Percentiles rank a stretch among this genome's conserved stretches.
Conservation (phyloP, 2,113 vertebrate species). For the Alaudala cheleensis region DNA sequence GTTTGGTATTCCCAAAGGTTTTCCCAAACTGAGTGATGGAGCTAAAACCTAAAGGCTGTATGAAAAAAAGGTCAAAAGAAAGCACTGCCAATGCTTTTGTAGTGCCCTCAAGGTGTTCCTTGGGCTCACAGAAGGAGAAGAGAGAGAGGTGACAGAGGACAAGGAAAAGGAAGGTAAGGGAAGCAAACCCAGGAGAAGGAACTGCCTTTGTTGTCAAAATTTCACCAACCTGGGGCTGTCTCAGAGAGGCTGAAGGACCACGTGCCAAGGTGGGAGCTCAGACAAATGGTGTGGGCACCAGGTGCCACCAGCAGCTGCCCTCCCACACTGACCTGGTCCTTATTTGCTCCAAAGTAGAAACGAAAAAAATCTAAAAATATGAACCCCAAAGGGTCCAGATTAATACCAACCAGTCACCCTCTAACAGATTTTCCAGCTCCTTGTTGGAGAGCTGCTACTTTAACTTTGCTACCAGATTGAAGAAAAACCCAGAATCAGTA, state of each 20-base stretch:
- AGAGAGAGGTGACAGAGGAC: background rate
- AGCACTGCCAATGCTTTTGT: background rate
- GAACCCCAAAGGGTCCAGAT: background rate
- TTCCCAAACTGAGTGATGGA: background rate
- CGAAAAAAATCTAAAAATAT: too few relatives aligned
- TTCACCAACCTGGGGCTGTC: background rate
- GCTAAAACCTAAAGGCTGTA: background rate
- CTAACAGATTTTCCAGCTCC: background rate
- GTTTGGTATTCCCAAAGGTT: background rate
- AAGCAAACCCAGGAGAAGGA: background rate
- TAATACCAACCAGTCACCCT: background rate
- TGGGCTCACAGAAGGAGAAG: background rate
- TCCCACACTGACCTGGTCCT: background rate
- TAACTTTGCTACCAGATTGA: slow-evolving; percentile 15
- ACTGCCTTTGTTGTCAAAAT: background rate
- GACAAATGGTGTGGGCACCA: background rate
- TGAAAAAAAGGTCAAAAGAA: background rate
- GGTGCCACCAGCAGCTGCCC: background rate
- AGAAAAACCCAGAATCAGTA: slow-evolving; percentile 13
- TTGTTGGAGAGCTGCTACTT: background rate
- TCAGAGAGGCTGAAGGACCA: background rate
- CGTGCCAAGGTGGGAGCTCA: background rate
- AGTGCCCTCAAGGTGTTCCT: background rate
- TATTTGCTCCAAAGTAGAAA: background rate
- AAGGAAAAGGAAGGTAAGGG: background rate